Evolutionary conservation across 35 echinoderm and acorn worm species (phyloP).

Genomic region (Eucidaris tribuloides): DNA sequence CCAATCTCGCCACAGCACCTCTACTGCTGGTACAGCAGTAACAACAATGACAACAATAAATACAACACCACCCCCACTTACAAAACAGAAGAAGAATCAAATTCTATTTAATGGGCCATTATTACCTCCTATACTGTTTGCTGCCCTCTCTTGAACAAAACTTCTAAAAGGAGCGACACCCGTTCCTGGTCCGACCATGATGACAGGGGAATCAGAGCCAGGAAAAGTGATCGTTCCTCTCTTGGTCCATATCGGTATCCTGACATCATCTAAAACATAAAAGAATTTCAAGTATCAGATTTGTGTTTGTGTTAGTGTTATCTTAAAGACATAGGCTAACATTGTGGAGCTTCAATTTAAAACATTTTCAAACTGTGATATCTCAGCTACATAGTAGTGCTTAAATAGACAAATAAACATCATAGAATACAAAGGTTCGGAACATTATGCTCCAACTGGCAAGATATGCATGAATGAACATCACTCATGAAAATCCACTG

Average conservation of each 20-base stretch:
- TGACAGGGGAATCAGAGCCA: constrained; percentile 45
- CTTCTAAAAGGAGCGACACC: constrained; percentile 92
- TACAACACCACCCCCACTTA: not conserved
- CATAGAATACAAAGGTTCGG: no score
- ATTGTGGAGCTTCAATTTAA: no score
- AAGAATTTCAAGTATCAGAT: no score
- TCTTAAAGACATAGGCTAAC: no score
- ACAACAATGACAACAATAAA: not conserved
- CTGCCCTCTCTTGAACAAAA: constrained; percentile 75
- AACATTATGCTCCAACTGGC: no score
- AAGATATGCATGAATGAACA: no score
- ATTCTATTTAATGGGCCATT: not conserved
- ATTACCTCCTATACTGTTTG: constrained; percentile 54
- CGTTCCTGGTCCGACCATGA: constrained; percentile 96
- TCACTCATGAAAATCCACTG: no score
- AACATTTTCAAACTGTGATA: no score
- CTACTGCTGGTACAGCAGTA: not conserved
- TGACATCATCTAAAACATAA: constrained; percentile 26
- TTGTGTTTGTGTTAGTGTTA: no score
- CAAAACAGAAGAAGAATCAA: not conserved
- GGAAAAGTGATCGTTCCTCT: constrained; percentile 85
- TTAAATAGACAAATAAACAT: no score
- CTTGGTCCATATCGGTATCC: constrained; percentile 80
- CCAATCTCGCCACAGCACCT: not conserved
- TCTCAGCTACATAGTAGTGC: no score